Percentiles rank a stretch among this genome's conserved stretches.
Conservation (phyloP, 2,888 invertebrate genomes). For the Drosophila differens region DNA sequence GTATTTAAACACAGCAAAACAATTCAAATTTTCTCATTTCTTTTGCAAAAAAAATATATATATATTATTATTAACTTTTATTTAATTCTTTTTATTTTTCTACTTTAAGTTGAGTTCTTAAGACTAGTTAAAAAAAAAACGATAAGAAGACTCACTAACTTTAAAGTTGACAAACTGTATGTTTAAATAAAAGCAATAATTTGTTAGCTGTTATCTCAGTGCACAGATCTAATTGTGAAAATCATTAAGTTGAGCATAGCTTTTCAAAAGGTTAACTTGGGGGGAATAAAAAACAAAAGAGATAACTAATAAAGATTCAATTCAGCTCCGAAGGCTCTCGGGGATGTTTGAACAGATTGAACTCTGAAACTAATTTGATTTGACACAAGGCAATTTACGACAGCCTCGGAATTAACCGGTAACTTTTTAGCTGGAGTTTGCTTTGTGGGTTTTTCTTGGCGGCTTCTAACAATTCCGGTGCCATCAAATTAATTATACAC, state of each 20-base stretch:
- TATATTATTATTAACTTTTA: not conserved
- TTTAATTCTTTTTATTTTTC: not conserved
- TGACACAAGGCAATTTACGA: conserved; percentile 66
- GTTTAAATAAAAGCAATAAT: conserved; percentile 11
- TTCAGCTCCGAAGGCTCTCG: conserved; percentile 29
- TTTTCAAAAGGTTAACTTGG: conserved; percentile 16
- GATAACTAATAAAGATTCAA: conserved; percentile 48
- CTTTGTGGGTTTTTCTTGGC: conserved; percentile 56
- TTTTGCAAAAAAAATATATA: not conserved
- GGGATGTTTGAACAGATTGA: conserved; percentile 38
- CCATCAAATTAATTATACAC: conserved; percentile 68
- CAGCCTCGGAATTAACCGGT: conserved; percentile 21
- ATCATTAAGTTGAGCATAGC: conserved; percentile 37
- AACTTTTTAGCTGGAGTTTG: conserved; percentile 4
- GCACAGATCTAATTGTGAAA: conserved; percentile 51
- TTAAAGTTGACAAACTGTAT: not conserved
- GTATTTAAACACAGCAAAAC: not conserved
- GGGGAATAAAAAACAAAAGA: conserved; percentile 19
- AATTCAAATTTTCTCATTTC: not conserved
- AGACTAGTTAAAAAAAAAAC: not conserved
- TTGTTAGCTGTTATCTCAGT: conserved; percentile 29
- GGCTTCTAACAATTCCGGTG: conserved; percentile 54
- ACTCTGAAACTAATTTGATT: conserved; percentile 63
- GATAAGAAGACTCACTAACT: not conserved
- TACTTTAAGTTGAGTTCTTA: not conserved